phyloP scores from a whole-genome alignment of 2,113 vertebrate genomes.

The Illadopsis cleaveri region DNA sequence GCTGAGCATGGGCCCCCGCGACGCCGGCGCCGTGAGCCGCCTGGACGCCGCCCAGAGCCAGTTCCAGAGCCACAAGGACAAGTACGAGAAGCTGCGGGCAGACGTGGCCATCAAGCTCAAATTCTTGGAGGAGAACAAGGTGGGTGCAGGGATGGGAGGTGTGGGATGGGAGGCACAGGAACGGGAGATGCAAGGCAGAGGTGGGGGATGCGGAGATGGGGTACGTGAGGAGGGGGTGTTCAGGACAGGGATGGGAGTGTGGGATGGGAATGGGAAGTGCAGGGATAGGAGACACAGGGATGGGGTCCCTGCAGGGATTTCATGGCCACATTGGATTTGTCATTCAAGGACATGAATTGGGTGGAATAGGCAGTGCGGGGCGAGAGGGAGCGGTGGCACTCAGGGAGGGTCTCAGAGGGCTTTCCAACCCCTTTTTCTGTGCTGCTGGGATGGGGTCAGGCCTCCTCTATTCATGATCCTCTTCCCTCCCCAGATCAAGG shows the following conservation, averaged over 20 bases:
- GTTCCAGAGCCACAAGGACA: slow-evolving; percentile 91
- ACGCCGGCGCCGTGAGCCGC: slow-evolving; percentile 84
- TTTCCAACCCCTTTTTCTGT: background rate
- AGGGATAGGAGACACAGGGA: background rate
- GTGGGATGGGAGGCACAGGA: background rate
- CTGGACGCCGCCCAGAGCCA: slow-evolving; percentile 88
- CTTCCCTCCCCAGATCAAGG: slow-evolving; percentile 83
- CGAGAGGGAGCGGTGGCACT: accelerated
- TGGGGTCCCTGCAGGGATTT: background rate
- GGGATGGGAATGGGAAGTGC: background rate
- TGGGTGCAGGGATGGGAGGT: background rate
- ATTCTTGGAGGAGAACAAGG: slow-evolving; percentile 98
- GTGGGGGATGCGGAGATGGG: background rate
- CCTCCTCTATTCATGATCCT: background rate
- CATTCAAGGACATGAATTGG: no score
- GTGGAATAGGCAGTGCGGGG: background rate
- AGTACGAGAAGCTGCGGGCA: slow-evolving; percentile 91
- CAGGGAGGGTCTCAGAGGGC: background rate
- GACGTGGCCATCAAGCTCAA: slow-evolving; percentile 95
- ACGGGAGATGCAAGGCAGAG: background rate
- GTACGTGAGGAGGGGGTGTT: accelerated
- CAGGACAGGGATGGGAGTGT: accelerated
- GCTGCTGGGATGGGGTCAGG: background rate
- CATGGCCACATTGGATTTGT: background rate
- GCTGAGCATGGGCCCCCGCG: slow-evolving; percentile 89